Conservation (phyloP, 2,888 invertebrate genomes). For the Rosalia funebris region DNA sequence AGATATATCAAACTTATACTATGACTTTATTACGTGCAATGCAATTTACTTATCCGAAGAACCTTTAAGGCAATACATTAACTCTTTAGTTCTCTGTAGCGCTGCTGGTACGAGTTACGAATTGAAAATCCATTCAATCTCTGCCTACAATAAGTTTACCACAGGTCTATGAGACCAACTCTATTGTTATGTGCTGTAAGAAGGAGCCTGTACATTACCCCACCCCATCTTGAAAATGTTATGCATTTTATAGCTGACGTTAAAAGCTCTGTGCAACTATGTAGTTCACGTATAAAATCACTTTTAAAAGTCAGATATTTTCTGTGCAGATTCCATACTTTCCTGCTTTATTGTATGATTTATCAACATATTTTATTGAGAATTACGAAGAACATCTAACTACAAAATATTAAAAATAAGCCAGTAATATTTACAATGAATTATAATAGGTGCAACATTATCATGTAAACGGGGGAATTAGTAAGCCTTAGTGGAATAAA, state of each 20-base stretch:
- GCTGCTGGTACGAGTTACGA: not conserved
- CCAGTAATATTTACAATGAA: too few relatives aligned
- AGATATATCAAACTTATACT: too few relatives aligned
- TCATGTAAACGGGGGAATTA: too few relatives aligned
- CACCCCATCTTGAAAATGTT: slow-evolving; percentile 9
- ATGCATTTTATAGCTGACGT: slow-evolving; percentile 5
- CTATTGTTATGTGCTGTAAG: slow-evolving; percentile 8
- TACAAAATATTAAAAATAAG: too few relatives aligned
- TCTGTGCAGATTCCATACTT: not conserved
- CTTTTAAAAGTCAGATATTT: not conserved
- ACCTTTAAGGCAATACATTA: not conserved
- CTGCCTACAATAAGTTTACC: slow-evolving; percentile 1
- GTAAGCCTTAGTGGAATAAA: too few relatives aligned
- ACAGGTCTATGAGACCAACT: not conserved
- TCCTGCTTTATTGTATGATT: too few relatives aligned
- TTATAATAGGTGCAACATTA: too few relatives aligned
- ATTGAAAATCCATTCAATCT: not conserved
- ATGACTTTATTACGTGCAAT: too few relatives aligned
- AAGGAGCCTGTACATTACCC: not conserved
- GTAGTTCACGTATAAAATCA: not conserved
- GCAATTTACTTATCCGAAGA: not conserved
- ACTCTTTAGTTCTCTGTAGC: not conserved
- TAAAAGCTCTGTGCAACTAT: slow-evolving; percentile 9
- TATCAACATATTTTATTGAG: too few relatives aligned
- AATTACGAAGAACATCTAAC: too few relatives aligned